Conservation (phyloP, 1,140 invertebrate genomes). For the Tachypleus tridentatus region DNA sequence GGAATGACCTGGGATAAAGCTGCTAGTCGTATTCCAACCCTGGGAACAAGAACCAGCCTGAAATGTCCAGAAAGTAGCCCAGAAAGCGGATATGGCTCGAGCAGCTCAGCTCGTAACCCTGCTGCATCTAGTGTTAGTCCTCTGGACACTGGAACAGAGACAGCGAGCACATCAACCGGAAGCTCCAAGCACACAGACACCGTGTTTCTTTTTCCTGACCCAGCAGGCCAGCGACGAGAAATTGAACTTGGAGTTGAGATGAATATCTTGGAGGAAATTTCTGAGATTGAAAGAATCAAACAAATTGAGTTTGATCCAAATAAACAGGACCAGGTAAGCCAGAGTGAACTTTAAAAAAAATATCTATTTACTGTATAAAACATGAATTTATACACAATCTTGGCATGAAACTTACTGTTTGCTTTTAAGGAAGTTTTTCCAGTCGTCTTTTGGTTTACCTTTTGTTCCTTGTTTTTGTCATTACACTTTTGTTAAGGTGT, state of each 20-base stretch:
- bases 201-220: constrained; percentile 14
- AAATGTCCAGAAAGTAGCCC: constrained; percentile 21
- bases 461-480: too few species aligned
- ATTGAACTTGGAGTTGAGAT: constrained; percentile 7
- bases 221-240: constrained; percentile 1
- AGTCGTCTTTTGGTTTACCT: too few species aligned
- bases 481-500: too few species aligned
- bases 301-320: constrained; percentile 20
- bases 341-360: too few species aligned
- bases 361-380: too few species aligned
- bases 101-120: constrained; percentile 14
- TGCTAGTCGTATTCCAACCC: too few species aligned
- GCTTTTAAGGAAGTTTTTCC: too few species aligned
- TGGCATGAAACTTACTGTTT: too few species aligned
- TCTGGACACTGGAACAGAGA: background rate
- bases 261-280: constrained; percentile 14
- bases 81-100: constrained; percentile 18
- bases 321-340: constrained; percentile 13
- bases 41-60: background rate
- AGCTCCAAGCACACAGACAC: constrained; percentile 9
- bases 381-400: too few species aligned
- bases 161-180: background rate
- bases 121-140: constrained; percentile 7
- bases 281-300: constrained; percentile 19
- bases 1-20: too few species aligned